A percentile compares a stretch with the other conserved stretches of the same genome.
These are phyloP conservation scores for Caenorhabditis sp. DNA, from an alignment of 2,888 invertebrate genomes.

Conservation along the genomic window DNA sequence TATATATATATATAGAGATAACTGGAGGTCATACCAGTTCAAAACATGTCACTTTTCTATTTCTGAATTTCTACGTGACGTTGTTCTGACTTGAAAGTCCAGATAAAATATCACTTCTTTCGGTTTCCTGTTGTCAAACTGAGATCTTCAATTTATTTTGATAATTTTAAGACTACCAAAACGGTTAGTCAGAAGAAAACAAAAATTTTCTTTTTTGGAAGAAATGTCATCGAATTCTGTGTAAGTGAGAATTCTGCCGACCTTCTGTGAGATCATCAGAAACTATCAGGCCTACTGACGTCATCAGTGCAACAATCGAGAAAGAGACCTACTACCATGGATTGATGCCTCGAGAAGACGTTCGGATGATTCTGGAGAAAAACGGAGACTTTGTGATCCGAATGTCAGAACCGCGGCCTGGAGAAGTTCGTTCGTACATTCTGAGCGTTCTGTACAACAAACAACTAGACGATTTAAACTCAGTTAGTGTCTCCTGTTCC, in stretches of 20 bases:
- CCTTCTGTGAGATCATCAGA: too few species aligned
- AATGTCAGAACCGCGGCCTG: constrained; percentile 66
- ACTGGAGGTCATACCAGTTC: too few species aligned
- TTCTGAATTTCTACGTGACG: not conserved
- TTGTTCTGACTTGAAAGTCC: not conserved
- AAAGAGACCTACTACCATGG: constrained; percentile 71
- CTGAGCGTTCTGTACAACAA: constrained; percentile 68
- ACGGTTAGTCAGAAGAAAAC: not conserved
- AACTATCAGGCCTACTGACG: constrained; percentile 4
- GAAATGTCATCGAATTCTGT: constrained; percentile 17
- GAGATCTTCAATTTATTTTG: not conserved
- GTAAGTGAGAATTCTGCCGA: not conserved
- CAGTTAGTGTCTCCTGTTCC: constrained; percentile 7
- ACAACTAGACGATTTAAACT: constrained; percentile 27
- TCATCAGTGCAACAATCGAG: constrained; percentile 16
- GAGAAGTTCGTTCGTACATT: constrained; percentile 59
- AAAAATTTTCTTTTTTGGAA: constrained; percentile 6
- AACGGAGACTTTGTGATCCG: constrained; percentile 73
- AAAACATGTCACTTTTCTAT: too few species aligned
- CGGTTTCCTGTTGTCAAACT: not conserved
- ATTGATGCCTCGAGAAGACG: constrained; percentile 75
- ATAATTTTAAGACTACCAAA: not conserved
- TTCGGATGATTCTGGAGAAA: constrained; percentile 65
- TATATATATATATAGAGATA: too few species aligned
- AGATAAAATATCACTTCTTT: too few species aligned